Conservation (phyloP, 2,113 vertebrate species). For the Rynchops niger region DNA sequence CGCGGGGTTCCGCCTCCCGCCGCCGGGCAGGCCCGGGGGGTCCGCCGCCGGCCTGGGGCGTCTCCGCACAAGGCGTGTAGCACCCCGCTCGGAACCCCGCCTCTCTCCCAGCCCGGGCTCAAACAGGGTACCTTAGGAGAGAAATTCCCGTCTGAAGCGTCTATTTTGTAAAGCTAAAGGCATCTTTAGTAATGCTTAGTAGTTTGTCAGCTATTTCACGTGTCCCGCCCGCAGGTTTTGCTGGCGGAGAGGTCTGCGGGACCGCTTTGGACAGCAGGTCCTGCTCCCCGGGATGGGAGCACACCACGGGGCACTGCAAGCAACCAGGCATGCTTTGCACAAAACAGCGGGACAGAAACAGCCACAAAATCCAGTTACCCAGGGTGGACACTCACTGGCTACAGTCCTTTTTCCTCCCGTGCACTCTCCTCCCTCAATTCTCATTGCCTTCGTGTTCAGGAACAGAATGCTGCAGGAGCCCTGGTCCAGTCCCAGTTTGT, state of each 20-base stretch:
- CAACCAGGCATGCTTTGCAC: neutral
- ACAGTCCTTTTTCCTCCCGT: neutral
- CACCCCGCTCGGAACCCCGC: too few species aligned
- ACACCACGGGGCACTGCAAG: fast-evolving
- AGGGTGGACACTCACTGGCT: fast-evolving
- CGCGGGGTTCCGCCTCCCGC: neutral
- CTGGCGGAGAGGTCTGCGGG: neutral
- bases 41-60: neutral
- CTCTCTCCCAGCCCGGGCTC: neutral
- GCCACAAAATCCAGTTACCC: too few species aligned
- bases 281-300: neutral
- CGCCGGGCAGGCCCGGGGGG: neutral
- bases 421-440: neutral
- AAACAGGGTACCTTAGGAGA: neutral
- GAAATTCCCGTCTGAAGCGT: fast-evolving
- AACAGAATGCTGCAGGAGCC: too few species aligned
- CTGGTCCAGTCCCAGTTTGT: neutral
- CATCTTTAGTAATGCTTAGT: fast-evolving
- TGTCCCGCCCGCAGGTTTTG: fast-evolving
- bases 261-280: neutral
- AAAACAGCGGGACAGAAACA: neutral
- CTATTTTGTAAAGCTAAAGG: neutral
- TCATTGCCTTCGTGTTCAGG: fast-evolving
- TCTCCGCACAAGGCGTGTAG: fast-evolving
- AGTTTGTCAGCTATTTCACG: neutral